Percentiles rank a stretch among this genome's conserved stretches.
Conservation (phyloP, 2,797 vertebrate species). For the Catostomus latipinnis region DNA sequence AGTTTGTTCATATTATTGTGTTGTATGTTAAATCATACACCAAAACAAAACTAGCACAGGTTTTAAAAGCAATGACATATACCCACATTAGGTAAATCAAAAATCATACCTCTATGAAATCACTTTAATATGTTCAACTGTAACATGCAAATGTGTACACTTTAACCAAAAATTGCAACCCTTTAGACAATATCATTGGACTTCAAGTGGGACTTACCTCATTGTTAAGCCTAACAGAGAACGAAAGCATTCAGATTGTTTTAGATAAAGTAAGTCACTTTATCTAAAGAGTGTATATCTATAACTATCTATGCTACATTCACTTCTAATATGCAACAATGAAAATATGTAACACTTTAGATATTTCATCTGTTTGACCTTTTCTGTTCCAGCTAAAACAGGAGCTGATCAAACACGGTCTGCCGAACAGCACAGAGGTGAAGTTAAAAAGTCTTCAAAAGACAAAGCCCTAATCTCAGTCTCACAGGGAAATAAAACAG, state of each 20-base stretch:
- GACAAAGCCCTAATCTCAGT: not conserved
- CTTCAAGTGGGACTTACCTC: not conserved
- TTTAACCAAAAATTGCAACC: not conserved
- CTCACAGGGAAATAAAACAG: too few species aligned
- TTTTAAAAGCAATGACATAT: too few species aligned
- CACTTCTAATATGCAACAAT: not conserved
- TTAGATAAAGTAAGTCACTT: not conserved
- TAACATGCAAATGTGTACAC: too few species aligned
- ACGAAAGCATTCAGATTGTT: not conserved
- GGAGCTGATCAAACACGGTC: not conserved
- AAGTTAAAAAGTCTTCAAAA: not conserved
- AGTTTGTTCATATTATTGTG: too few species aligned
- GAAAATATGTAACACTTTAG: too few species aligned
- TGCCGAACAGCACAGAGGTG: not conserved
- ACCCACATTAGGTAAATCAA: too few species aligned
- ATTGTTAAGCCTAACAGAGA: not conserved
- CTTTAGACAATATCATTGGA: not conserved
- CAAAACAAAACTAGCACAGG: too few species aligned
- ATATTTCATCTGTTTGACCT: not conserved
- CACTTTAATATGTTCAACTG: too few species aligned
- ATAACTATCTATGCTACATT: not conserved
- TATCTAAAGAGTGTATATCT: too few species aligned
- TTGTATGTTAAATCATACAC: too few species aligned
- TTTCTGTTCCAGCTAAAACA: slow-evolving; percentile 4
- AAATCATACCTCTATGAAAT: too few species aligned